phyloP scores from a whole-genome alignment of 1,140 invertebrate genomes.

The Trypoxylus dichotomus region DNA sequence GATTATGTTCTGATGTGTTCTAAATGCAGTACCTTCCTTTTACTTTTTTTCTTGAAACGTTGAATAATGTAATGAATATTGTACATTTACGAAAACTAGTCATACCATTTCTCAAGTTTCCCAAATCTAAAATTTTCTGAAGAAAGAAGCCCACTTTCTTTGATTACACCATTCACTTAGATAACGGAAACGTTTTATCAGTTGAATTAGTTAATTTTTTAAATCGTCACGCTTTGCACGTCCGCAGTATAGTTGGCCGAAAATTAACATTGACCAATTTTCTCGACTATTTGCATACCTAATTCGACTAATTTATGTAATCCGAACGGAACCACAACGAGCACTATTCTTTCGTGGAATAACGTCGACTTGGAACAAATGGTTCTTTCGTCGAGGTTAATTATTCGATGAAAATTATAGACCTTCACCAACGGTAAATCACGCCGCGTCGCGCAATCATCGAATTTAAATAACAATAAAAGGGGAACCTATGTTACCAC shows the following conservation, averaged over 20 bases:
- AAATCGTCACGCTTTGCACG: neutral
- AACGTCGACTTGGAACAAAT: neutral
- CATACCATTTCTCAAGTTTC: no score
- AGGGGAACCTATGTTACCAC: neutral
- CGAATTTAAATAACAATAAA: constrained; percentile 8
- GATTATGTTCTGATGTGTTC: no score
- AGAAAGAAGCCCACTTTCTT: no score
- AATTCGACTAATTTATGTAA: neutral
- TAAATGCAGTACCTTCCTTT: no score
- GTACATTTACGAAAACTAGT: no score
- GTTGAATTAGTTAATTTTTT: neutral
- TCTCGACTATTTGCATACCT: neutral
- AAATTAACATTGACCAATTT: neutral
- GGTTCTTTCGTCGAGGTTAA: neutral
- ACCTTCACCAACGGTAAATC: neutral
- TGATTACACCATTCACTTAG: no score
- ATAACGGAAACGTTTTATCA: neutral
- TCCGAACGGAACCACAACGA: neutral
- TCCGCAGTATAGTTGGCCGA: no score
- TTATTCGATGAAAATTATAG: neutral
- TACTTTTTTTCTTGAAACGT: no score
- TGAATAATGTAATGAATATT: no score
- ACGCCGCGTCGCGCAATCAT: neutral
- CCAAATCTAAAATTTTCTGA: no score
- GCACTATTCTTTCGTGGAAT: neutral